Evolutionary conservation across 2,113 vertebrate genomes (phyloP).

Genomic region (Eira barbara): DNA sequence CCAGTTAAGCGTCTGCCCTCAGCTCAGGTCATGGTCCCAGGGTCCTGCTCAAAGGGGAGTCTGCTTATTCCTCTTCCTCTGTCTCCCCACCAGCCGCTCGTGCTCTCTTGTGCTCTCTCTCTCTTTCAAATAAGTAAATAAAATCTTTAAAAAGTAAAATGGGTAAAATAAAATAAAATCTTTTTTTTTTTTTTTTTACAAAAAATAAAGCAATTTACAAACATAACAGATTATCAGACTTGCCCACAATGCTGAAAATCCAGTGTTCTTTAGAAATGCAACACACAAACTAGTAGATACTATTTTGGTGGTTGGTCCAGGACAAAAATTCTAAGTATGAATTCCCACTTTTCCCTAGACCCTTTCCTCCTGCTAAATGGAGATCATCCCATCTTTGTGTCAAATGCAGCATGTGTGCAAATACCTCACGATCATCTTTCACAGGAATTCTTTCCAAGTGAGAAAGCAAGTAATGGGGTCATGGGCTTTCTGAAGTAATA

Average conservation of each 20-base stretch:
- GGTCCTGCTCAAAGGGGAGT: neutral
- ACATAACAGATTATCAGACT: neutral
- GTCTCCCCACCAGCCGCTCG: neutral
- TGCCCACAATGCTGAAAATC: neutral
- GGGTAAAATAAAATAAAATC: neutral
- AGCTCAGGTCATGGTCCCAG: neutral
- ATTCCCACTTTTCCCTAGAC: neutral
- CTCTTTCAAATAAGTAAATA: neutral
- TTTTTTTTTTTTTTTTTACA: neutral
- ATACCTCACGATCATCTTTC: slow-evolving; percentile 43
- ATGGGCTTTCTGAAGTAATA: slow-evolving; percentile 8
- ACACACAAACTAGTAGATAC: neutral
- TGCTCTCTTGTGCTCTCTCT: neutral
- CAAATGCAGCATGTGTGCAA: slow-evolving; percentile 22
- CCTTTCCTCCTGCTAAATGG: neutral
- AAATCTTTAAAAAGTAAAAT: neutral
- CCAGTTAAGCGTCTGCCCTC: neutral
- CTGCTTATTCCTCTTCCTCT: neutral
- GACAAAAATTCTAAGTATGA: neutral
- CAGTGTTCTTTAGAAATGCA: neutral
- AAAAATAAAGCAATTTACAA: neutral
- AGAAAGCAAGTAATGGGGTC: slow-evolving; percentile 38
- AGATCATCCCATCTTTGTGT: neutral
- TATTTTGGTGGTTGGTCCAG: neutral
- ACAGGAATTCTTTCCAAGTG: slow-evolving; percentile 61